Evolutionary conservation across 1,140 invertebrate genomes (phyloP).

Genomic region (Saccostrea echinata): DNA sequence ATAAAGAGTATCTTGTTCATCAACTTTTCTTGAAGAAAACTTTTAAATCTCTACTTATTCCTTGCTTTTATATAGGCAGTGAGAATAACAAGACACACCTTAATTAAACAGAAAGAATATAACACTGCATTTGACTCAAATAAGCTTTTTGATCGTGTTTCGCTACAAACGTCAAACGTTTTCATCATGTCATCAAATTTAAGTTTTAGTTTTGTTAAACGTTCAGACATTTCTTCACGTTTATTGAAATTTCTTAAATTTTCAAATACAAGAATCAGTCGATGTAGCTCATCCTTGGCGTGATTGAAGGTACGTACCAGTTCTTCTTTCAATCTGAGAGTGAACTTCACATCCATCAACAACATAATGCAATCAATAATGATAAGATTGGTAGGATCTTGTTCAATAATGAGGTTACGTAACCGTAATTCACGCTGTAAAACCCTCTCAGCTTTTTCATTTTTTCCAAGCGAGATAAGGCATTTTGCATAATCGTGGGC

Average conservation of each 20-base stretch:
- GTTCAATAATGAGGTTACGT: background rate
- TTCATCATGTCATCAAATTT: background rate
- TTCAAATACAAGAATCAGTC: background rate
- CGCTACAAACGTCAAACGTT: too few species aligned
- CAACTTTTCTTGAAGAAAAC: too few species aligned
- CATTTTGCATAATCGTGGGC: background rate
- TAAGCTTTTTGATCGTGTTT: too few species aligned
- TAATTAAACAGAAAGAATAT: too few species aligned
- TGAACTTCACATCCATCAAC: background rate
- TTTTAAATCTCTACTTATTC: background rate
- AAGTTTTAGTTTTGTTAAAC: background rate
- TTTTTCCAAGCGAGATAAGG: background rate
- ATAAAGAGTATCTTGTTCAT: too few species aligned
- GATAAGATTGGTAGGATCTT: background rate
- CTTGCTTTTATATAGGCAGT: background rate
- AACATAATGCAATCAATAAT: background rate
- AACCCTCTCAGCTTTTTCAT: background rate
- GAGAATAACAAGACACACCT: too few species aligned
- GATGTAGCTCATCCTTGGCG: background rate
- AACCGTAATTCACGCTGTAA: background rate
- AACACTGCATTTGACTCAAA: too few species aligned
- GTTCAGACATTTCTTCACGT: background rate
- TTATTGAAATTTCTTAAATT: background rate
- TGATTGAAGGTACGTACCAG: background rate
- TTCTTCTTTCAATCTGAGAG: background rate